A percentile compares a stretch with the other conserved stretches of the same genome.
These are phyloP conservation scores for Sebastiscus albofasciatus DNA, from an alignment of 2,797 vertebrate species.

Conservation along the genomic window DNA sequence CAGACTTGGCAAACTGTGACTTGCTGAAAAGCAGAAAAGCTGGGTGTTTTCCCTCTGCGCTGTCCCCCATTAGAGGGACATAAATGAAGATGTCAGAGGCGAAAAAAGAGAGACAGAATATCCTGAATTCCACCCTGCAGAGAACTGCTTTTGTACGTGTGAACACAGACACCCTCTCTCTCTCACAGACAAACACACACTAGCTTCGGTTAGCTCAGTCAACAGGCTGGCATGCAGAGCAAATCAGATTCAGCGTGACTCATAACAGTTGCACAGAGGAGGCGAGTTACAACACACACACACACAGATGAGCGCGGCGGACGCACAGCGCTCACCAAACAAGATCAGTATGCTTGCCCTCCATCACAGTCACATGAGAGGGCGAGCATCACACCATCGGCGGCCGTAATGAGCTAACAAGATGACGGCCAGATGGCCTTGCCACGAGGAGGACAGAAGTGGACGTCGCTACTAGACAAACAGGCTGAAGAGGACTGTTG, in stretches of 20 bases:
- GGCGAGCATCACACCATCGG: slow-evolving; percentile 59
- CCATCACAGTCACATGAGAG: slow-evolving; percentile 76
- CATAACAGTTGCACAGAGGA: slow-evolving; percentile 72
- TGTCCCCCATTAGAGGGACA: slow-evolving; percentile 59
- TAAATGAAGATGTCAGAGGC: slow-evolving; percentile 75
- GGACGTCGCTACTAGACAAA: slow-evolving; percentile 57
- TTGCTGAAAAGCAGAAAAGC: slow-evolving; percentile 63
- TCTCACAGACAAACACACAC: slow-evolving; percentile 59
- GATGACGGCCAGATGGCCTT: slow-evolving; percentile 80
- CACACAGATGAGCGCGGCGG: neutral
- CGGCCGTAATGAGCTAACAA: slow-evolving; percentile 71
- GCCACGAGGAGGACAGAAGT: slow-evolving; percentile 70
- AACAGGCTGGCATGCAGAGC: slow-evolving; percentile 79
- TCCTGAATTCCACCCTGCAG: slow-evolving; percentile 72
- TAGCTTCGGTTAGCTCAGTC: slow-evolving; percentile 72
- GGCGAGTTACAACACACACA: slow-evolving; percentile 41
- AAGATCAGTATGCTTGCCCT: slow-evolving; percentile 66
- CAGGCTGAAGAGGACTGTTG: slow-evolving; percentile 62
- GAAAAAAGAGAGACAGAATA: slow-evolving; percentile 60
- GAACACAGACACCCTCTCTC: slow-evolving; percentile 70
- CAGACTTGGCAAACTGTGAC: slow-evolving; percentile 52
- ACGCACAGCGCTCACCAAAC: slow-evolving; percentile 65
- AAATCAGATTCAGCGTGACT: slow-evolving; percentile 79
- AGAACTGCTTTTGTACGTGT: slow-evolving; percentile 76
- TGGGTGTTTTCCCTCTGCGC: slow-evolving; percentile 53